These are phyloP conservation scores for Muraenolepis orangiensis DNA, from an alignment of 2,797 vertebrate genomes.

Conservation along the genomic window DNA sequence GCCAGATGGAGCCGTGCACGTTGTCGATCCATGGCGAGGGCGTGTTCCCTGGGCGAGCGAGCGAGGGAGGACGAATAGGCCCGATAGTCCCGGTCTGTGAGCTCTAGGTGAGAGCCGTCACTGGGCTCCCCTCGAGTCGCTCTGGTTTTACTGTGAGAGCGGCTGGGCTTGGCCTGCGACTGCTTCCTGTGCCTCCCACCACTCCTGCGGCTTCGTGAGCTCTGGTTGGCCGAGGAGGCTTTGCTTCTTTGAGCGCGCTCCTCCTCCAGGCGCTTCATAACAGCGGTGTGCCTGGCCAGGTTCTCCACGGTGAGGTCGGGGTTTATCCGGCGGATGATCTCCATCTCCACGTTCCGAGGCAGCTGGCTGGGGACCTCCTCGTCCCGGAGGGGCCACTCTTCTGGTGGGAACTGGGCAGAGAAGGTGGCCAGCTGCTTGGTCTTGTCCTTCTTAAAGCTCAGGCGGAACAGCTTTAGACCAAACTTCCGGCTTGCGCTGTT, in stretches of 20 bases:
- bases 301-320: constrained; percentile 98
- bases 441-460: constrained; percentile 99
- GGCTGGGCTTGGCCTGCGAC: constrained; percentile 84
- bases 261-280: constrained; percentile 98
- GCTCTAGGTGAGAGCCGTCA: constrained; percentile 85
- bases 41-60: constrained; percentile 88
- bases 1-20: constrained; percentile 85
- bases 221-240: constrained; percentile 91
- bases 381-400: constrained; percentile 94
- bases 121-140: constrained; percentile 84
- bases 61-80: constrained; percentile 88
- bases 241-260: constrained; percentile 94
- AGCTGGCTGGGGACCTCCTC: constrained; percentile 90
- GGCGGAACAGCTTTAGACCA: constrained; percentile 92
- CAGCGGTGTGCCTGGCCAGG: constrained; percentile 92
- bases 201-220: constrained; percentile 89
- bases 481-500: constrained; percentile 87
- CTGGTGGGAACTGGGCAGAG: constrained; percentile 95
- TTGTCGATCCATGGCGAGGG: constrained; percentile 88
- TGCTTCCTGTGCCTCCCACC: constrained; percentile 88
- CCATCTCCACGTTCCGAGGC: constrained; percentile 94
- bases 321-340: constrained; percentile 96
- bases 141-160: constrained; percentile 95
- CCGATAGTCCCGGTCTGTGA: constrained; percentile 85
- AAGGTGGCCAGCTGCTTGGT: constrained; percentile 94